Base-by-base conservation (phyloP, 2,113 vertebrate genomes). In the Pluvialis apricaria region DNA sequence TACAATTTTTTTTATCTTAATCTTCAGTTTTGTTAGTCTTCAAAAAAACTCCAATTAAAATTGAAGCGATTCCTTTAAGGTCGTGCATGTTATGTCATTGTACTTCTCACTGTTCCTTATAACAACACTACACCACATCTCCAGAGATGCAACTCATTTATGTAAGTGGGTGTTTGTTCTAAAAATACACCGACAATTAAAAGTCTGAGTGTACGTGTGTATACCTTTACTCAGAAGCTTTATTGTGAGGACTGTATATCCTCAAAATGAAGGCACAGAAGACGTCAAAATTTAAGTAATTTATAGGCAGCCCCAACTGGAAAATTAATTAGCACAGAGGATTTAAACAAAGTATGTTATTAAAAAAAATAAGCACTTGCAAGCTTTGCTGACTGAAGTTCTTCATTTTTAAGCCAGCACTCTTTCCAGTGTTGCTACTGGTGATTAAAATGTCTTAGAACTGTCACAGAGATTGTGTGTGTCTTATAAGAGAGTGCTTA, bases 381-480 rank as follows among this genome's bases (percentile, higher is more conserved):
- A 83, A 65, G 38, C 17, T 75, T 70, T 81, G 15, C 36, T 57
- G 15, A 57, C 36, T 69, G 31, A 73, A 83, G 9, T 49, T 92
- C 26, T 64, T 80, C 5, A 82, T 49, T 94, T 92, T 44, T 69
- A 86, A 49, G 57, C 45, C 44, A 77, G 24, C 32, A 24, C 25
- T 70, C 44, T 79, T 78, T 77, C n/a, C 0, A 0, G 3, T 64
- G 55, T 78, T 94, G 61, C 15, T 57, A 84, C 4, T 77, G 40
- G 45, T 84, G 72, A 89, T 82, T 84, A 91, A 47, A 78, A 71
- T 94, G 78, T 81, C 65, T 80, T 66, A 66, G 47, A 86, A 68
- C 47, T 87, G 47, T 38, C 45, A 58, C 3, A 73, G 42, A 75
- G 38, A 72, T 70, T 13, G 60, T 44, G 12, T 22, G 21, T 58